Evolutionary conservation across 2,113 vertebrate species (phyloP).

Genomic region (Todiramphus saurophagus): DNA sequence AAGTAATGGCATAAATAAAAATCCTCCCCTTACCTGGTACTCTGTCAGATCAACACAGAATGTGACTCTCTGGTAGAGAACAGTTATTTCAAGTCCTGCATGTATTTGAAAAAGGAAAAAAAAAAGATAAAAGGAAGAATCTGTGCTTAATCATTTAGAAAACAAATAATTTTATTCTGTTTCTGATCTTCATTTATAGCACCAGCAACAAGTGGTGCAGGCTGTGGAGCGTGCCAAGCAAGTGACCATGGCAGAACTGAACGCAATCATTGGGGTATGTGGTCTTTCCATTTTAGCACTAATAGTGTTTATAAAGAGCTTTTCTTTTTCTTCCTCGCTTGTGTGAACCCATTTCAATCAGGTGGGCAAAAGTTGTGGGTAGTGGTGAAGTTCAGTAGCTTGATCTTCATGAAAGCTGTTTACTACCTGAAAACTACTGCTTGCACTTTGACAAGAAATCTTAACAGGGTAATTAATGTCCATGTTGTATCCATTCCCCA

Average conservation of each 20-base stretch:
- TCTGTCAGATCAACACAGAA: not conserved
- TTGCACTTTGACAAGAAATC: not conserved
- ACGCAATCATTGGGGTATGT: conserved; percentile 99
- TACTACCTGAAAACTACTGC: conserved; percentile 3
- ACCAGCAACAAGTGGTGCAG: conserved; percentile 98
- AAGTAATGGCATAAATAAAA: not conserved
- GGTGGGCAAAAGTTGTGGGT: not conserved
- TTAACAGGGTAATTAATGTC: not conserved
- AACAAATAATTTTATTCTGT: conserved; percentile 78
- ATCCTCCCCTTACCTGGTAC: not conserved
- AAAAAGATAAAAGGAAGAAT: conserved; percentile 7
- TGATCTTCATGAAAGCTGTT: not conserved
- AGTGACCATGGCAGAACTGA: conserved; percentile 99
- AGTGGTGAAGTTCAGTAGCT: conserved; percentile 13
- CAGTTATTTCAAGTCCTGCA: conserved; percentile 37
- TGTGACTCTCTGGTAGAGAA: not conserved
- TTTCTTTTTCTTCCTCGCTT: conserved; percentile 53
- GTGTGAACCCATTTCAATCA: not conserved
- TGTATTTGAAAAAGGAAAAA: conserved; percentile 42
- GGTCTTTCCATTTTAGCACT: conserved; percentile 88
- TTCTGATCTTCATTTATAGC: conserved; percentile 85
- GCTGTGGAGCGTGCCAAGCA: conserved; percentile 97
- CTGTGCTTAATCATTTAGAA: conserved; percentile 68
- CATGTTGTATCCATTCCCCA: not conserved
- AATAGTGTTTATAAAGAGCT: conserved; percentile 78